Conservation (phyloP, 2,113 vertebrate genomes). For the Guaruba guarouba region DNA sequence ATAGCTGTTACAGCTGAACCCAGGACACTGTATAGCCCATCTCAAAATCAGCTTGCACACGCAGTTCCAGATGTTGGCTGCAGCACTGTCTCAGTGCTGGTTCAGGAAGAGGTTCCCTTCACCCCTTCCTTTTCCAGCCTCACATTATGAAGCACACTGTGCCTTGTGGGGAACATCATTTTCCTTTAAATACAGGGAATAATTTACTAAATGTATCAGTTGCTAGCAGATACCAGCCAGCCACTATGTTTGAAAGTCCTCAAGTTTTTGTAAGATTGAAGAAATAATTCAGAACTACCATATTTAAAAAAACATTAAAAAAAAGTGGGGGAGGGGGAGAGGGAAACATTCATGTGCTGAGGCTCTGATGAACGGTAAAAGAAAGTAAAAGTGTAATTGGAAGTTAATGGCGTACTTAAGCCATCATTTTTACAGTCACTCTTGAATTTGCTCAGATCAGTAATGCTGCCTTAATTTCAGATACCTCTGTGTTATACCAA, state of each 20-base stretch:
- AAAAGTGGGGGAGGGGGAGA: rapidly evolving
- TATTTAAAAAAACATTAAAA: background rate
- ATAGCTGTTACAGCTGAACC: background rate
- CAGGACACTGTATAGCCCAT: background rate
- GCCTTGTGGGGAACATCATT: background rate
- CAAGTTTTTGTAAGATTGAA: background rate
- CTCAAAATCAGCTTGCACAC: background rate
- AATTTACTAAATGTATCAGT: background rate
- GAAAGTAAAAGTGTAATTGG: background rate
- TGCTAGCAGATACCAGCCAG: background rate
- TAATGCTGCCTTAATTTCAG: background rate
- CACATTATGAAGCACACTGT: background rate
- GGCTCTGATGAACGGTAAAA: background rate
- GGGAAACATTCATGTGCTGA: background rate
- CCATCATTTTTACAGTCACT: background rate
- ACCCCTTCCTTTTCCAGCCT: background rate
- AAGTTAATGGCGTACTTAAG: background rate
- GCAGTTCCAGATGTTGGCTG: background rate
- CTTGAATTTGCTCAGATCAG: background rate
- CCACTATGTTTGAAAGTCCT: background rate
- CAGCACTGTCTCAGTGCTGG: background rate
- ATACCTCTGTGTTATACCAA: background rate
- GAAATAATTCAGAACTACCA: background rate
- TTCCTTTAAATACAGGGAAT: background rate
- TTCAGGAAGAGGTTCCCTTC: background rate